phyloP scores from a whole-genome alignment of 23 tunicate genomes.

The Diplosoma virens region DNA sequence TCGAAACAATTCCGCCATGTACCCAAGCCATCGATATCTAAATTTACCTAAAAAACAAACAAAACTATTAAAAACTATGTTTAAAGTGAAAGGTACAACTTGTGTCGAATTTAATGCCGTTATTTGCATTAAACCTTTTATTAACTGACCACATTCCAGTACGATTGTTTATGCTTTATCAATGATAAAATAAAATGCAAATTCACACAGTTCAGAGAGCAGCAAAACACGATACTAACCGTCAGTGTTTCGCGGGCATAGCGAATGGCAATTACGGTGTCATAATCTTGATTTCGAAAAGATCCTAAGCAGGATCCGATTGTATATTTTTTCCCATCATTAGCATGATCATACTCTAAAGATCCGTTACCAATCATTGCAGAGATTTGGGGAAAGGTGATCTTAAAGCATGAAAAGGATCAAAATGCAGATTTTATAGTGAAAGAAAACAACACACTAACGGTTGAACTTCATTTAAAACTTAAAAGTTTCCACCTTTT shows the following conservation, averaged over 20 bases:
- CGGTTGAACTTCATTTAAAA: too few species aligned
- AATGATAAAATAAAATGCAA: too few species aligned
- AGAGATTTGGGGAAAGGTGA: conserved; percentile 74
- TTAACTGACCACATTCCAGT: too few species aligned
- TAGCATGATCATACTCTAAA: conserved; percentile 60
- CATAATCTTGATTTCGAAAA: conserved; percentile 76
- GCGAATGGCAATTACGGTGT: conserved; percentile 48
- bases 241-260: conserved; percentile 55
- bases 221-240: conserved; percentile 31
- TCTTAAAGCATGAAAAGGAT: conserved; percentile 12
- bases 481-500: too few species aligned
- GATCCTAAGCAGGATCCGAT: conserved; percentile 72
- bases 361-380: conserved; percentile 76
- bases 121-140: too few species aligned
- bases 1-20: conserved; percentile 63
- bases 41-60: conserved; percentile 25
- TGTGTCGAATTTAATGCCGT: too few species aligned
- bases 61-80: not conserved
- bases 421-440: too few species aligned
- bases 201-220: too few species aligned
- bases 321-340: conserved; percentile 47
- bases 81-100: too few species aligned
- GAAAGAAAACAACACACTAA: too few species aligned
- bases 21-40: conserved; percentile 41
- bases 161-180: too few species aligned